phyloP scores from a whole-genome alignment of 2,797 vertebrate genomes.

The Oryzias dopingdopingensis region DNA sequence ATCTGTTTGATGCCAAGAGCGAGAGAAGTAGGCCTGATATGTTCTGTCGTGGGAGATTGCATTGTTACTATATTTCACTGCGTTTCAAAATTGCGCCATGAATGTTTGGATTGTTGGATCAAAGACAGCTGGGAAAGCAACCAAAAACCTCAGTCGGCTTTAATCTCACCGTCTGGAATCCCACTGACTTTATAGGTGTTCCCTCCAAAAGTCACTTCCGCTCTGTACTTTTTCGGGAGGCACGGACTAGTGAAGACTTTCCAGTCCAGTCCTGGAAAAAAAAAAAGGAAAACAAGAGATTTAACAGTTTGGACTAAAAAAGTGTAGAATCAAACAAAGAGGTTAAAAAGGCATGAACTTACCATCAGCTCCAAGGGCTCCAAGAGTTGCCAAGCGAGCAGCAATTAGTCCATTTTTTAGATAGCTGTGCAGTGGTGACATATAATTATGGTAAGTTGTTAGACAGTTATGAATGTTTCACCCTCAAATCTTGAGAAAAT shows the following conservation, averaged over 20 bases:
- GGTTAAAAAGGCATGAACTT: conserved; percentile 28
- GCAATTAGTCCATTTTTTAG: conserved; percentile 93
- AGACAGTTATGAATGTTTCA: conserved; percentile 7
- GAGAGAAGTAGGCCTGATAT: conserved; percentile 43
- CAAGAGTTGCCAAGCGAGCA: conserved; percentile 89
- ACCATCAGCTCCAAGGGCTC: conserved; percentile 90
- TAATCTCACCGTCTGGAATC: conserved; percentile 87
- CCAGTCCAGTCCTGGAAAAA: conserved; percentile 75
- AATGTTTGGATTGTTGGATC: conserved; percentile 50
- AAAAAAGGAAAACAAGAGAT: conserved; percentile 14
- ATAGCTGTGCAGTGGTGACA: conserved; percentile 79
- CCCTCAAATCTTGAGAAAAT: background rate
- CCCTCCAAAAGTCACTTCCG: conserved; percentile 90
- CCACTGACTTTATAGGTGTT: conserved; percentile 92
- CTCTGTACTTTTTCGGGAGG: conserved; percentile 89
- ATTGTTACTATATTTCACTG: conserved; percentile 59
- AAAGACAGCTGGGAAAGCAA: conserved; percentile 43
- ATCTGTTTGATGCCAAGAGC: conserved; percentile 66
- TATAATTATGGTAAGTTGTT: conserved; percentile 10
- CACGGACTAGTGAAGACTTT: conserved; percentile 92
- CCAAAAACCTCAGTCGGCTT: conserved; percentile 54
- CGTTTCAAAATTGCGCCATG: conserved; percentile 40
- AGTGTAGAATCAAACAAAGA: background rate
- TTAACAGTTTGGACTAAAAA: conserved; percentile 1
- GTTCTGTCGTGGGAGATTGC: conserved; percentile 58